These are phyloP conservation scores for Noctua fimbriata DNA, from an alignment of 2,888 invertebrate genomes.

Conservation along the genomic window DNA sequence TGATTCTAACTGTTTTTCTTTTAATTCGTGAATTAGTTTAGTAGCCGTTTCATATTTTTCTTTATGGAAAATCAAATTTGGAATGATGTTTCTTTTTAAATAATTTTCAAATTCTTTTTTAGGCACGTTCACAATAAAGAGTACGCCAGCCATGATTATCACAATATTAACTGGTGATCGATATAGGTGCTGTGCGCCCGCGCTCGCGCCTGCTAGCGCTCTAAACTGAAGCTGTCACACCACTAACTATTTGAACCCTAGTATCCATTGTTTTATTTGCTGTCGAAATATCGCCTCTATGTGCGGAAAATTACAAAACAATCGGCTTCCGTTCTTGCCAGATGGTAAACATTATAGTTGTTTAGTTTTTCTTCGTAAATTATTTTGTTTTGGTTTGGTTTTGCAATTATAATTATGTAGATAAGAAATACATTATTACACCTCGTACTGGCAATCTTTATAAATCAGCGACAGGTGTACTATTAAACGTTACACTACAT, in stretches of 20 bases:
- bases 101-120: conserved; percentile 87
- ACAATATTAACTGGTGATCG: conserved; percentile 26
- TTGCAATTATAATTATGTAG: conserved; percentile 23
- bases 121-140: conserved; percentile 91
- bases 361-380: conserved; percentile 39
- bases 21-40: conserved; percentile 72
- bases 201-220: conserved; percentile 50
- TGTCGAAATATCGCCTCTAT: conserved; percentile 68
- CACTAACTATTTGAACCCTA: conserved; percentile 57
- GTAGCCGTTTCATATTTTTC: conserved; percentile 70
- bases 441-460: conserved; percentile 5
- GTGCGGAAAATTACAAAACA: conserved; percentile 73
- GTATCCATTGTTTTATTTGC: conserved; percentile 66
- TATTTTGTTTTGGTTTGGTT: conserved; percentile 50
- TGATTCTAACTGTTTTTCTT: conserved; percentile 69
- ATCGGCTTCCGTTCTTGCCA: conserved; percentile 72
- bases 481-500: not conserved
- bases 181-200: conserved; percentile 47
- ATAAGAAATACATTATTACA: conserved; percentile 36
- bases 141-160: conserved; percentile 88
- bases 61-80: conserved; percentile 67
- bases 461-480: conserved; percentile 10
- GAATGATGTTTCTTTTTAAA: conserved; percentile 66
- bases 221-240: conserved; percentile 57
- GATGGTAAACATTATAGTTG: conserved; percentile 52